Base-by-base conservation (phyloP, 2,113 vertebrate species). In the Saimiri boliviensis region DNA sequence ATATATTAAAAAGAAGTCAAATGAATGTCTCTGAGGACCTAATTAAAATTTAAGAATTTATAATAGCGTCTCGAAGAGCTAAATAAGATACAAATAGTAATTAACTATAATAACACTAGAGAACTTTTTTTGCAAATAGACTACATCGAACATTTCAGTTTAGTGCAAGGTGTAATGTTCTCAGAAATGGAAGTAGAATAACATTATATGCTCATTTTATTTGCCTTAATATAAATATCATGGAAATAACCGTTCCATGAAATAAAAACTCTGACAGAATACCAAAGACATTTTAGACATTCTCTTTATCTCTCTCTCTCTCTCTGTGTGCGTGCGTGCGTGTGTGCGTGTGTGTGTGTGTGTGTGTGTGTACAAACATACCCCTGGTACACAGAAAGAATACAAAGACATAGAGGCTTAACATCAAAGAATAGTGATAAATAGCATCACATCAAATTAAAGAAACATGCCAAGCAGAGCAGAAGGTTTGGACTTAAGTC, bases 1-100 rank as follows among this genome's bases (percentile, higher is more conserved):
- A n/a, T 66, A 5, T 54, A 92, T 35, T 45, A 80, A 95, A 90
- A 40, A 73, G 27, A 20, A 80, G 14, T 16, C 54, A 74, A 73
- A 49, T 70, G 54, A 80, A 76, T 96, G 10, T 68, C 37, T 94
- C 35, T 80, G 9, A 82, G 80, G 63, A 30, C 2, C 45, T 40
- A 40, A 96, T 86, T 90, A 58, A 25, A 86, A 47, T 70, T 71
- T 20, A 81, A 87, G 60, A 77, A 82, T 91, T 42, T 81, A 91
- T 23, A 40, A 81, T 30, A 40, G 63, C 66, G 4, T 80, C 32
- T 87, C 87, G 8, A 92, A 79, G 95, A 89, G 8, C 40, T 93
- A 90, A 81, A 54, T 30, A 88, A 54, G 49, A 60, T 68, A 74
- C 1, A 89, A 86, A 79, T 1, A 91, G 30, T 20, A 88, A 86